Conservation (phyloP, 2,888 invertebrate species). For the Carcina quercana region DNA sequence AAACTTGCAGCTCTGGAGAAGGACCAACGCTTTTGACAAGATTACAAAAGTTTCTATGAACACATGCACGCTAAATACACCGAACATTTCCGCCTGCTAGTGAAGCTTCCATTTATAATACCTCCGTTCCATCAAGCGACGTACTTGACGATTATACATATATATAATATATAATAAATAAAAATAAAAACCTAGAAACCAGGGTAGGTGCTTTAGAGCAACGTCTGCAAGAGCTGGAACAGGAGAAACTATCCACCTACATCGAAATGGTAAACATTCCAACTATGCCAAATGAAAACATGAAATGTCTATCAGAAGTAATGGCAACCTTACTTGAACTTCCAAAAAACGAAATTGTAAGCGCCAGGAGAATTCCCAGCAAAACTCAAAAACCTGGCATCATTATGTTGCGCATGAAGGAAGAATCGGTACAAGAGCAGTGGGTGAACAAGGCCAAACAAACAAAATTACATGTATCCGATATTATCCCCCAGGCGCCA, state of each 20-base stretch:
- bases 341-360: neutral
- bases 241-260: neutral
- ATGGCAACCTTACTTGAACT: neutral
- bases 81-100: too few relatives aligned
- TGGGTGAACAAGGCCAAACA: neutral
- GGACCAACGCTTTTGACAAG: slow-evolving; percentile 41
- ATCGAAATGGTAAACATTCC: slow-evolving; percentile 1
- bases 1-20: slow-evolving; percentile 44
- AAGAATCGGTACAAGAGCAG: neutral
- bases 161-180: slow-evolving; percentile 8
- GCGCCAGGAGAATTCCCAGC: neutral
- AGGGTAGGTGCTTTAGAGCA: slow-evolving; percentile 7
- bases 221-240: neutral
- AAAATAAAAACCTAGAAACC: slow-evolving; percentile 7
- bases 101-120: too few relatives aligned
- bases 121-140: too few relatives aligned
- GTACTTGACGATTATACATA: too few relatives aligned
- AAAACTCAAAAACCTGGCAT: neutral
- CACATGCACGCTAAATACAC: slow-evolving; percentile 19
- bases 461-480: neutral
- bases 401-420: neutral
- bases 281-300: neutral
- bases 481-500: neutral
- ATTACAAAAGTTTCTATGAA: slow-evolving; percentile 43
- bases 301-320: neutral